A percentile compares a stretch with the other conserved stretches of the same genome.
These are phyloP conservation scores for Amphimedon queenslandica DNA, from an alignment of 37 sponge, comb jelly and placozoan genomes.

Conservation along the genomic window DNA sequence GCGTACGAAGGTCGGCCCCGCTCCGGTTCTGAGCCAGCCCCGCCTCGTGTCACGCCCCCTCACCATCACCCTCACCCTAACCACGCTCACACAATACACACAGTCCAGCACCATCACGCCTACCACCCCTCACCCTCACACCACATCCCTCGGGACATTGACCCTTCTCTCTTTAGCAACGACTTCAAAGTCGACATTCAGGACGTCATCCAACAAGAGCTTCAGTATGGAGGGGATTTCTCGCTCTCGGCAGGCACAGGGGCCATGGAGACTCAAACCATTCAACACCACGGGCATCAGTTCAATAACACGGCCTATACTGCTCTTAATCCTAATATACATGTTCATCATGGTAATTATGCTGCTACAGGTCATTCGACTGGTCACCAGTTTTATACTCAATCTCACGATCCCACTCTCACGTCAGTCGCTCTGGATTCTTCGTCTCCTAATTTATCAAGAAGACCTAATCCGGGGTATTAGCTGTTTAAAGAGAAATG, in stretches of 20 bases:
- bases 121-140: background rate
- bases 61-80: background rate
- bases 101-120: background rate
- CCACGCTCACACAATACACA: background rate
- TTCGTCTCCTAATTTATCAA: background rate
- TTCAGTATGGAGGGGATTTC: slow-evolving; percentile 1
- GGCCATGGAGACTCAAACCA: no score
- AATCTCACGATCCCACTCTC: slow-evolving; percentile 41
- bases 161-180: background rate
- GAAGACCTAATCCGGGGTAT: background rate
- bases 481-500: background rate
- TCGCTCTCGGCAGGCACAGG: background rate
- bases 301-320: slow-evolving; percentile 2
- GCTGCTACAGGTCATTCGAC: no score
- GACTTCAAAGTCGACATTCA: background rate
- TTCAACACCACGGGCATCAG: background rate
- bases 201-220: background rate
- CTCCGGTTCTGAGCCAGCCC: slow-evolving; percentile 61
- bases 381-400: no score
- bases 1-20: slow-evolving; percentile 45
- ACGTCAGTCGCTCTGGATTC: slow-evolving; percentile 24
- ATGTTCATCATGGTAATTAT: no score
- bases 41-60: background rate
- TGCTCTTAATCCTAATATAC: no score
- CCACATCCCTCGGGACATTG: slow-evolving; percentile 1